A percentile compares a stretch with the other conserved stretches of the same genome.
Evolutionary conservation across 2,888 invertebrate species (phyloP).

Genomic region (Hydrotaea diabolus): DNA sequence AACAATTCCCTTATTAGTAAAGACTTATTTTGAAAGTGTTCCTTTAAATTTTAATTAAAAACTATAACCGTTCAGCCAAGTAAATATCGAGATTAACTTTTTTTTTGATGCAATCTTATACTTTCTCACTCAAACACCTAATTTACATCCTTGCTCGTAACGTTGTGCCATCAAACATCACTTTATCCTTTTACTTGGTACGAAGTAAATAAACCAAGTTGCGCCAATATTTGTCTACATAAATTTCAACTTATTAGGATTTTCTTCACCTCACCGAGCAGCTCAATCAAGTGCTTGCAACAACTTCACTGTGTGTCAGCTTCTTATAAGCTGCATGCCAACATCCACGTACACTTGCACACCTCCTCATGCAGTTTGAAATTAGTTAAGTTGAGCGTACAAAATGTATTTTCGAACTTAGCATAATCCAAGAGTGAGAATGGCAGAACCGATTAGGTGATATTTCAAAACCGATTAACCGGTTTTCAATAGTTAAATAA

Average conservation of each 20-base stretch:
- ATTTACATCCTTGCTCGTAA: background rate
- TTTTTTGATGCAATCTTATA: background rate
- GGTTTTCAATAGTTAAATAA: too few species aligned
- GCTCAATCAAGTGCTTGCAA: slow-evolving; percentile 10
- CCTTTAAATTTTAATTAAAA: slow-evolving; percentile 43
- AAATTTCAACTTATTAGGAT: slow-evolving; percentile 31
- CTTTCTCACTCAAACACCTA: slow-evolving; percentile 1
- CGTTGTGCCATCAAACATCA: background rate
- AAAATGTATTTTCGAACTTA: slow-evolving; percentile 13
- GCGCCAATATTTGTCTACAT: slow-evolving; percentile 26
- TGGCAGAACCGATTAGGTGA: too few species aligned
- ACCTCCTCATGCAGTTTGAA: background rate
- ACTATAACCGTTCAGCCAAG: slow-evolving; percentile 34
- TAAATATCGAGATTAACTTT: slow-evolving; percentile 21
- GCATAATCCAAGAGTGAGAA: background rate
- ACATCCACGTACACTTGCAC: background rate
- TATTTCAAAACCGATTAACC: too few species aligned
- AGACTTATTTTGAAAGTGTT: slow-evolving; percentile 35
- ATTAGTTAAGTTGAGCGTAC: slow-evolving; percentile 40
- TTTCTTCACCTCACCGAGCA: slow-evolving; percentile 26
- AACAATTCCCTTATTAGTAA: background rate
- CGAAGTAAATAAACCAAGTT: slow-evolving; percentile 29
- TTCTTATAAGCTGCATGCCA: background rate
- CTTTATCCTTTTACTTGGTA: background rate
- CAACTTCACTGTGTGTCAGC: background rate